phyloP scores from a whole-genome alignment of 2,113 vertebrate species.

The Spizaetus ornatus region DNA sequence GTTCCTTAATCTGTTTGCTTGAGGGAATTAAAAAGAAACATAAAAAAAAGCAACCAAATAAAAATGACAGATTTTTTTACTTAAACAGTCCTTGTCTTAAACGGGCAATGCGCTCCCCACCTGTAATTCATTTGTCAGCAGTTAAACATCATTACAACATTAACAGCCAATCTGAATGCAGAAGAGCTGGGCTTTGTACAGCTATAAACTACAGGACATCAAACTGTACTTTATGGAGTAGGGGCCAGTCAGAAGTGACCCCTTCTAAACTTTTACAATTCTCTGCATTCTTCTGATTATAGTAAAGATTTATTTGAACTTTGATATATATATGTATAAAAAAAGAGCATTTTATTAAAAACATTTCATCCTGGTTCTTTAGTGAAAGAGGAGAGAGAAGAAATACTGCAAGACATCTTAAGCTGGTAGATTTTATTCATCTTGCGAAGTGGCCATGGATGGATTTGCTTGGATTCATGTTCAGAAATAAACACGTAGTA shows the following conservation, averaged over 20 bases:
- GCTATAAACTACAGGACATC: slow-evolving; percentile 53
- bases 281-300: slow-evolving; percentile 63
- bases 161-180: slow-evolving; percentile 27
- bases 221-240: slow-evolving; percentile 14
- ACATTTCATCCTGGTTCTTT: neutral
- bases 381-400: neutral
- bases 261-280: slow-evolving; percentile 47
- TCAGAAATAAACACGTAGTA: neutral
- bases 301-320: slow-evolving; percentile 53
- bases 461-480: neutral
- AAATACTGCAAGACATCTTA: neutral
- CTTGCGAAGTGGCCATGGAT: neutral
- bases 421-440: neutral
- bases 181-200: neutral
- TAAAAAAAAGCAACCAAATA: neutral
- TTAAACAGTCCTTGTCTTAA: neutral
- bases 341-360: slow-evolving; percentile 28
- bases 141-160: slow-evolving; percentile 48
- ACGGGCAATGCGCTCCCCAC: neutral
- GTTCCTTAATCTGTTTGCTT: neutral
- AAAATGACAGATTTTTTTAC: neutral
- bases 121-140: slow-evolving; percentile 47
- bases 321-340: slow-evolving; percentile 17
- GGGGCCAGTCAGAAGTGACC: slow-evolving; percentile 1
- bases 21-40: neutral